Evolutionary conservation across 2,113 vertebrate species (phyloP).

Genomic region (Maccullochella peelii): DNA sequence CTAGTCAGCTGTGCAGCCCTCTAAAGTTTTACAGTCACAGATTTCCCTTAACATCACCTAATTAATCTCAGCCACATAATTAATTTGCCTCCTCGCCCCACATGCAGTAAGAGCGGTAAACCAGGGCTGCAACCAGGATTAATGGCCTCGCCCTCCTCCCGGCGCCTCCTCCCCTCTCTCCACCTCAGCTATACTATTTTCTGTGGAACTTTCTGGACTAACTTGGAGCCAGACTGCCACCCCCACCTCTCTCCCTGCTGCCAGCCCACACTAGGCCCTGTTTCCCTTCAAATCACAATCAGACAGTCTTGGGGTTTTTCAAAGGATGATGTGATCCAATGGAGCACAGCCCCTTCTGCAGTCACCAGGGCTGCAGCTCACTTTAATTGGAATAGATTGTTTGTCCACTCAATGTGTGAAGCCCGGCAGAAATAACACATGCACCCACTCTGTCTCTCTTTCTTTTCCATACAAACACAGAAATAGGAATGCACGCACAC

Average conservation of each 20-base stretch:
- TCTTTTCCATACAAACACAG: constrained; percentile 35
- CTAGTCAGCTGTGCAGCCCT: constrained; percentile 72
- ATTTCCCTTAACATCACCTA: constrained; percentile 77
- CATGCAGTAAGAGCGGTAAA: constrained; percentile 63
- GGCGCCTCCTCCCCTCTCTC: constrained; percentile 20
- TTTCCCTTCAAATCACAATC: constrained; percentile 71
- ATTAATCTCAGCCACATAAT: constrained; percentile 78
- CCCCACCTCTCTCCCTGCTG: constrained; percentile 3
- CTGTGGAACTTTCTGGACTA: constrained; percentile 62
- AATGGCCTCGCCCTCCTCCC: constrained; percentile 54
- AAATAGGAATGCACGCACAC: neutral
- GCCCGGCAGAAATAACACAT: constrained; percentile 71
- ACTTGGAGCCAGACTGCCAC: constrained; percentile 38
- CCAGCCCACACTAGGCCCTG: constrained; percentile 50
- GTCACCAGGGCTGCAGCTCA: constrained; percentile 59
- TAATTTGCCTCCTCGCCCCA: constrained; percentile 68
- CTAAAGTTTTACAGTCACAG: constrained; percentile 73
- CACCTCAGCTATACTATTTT: constrained; percentile 32
- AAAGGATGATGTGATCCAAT: constrained; percentile 76
- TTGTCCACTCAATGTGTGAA: constrained; percentile 77
- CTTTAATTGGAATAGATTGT: constrained; percentile 84
- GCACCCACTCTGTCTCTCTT: constrained; percentile 36
- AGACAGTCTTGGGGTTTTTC: constrained; percentile 61
- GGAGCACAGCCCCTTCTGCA: constrained; percentile 62
- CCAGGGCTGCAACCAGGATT: constrained; percentile 52